phyloP scores from a whole-genome alignment of 2,797 vertebrate genomes.

The Brachyalestes nurse region DNA sequence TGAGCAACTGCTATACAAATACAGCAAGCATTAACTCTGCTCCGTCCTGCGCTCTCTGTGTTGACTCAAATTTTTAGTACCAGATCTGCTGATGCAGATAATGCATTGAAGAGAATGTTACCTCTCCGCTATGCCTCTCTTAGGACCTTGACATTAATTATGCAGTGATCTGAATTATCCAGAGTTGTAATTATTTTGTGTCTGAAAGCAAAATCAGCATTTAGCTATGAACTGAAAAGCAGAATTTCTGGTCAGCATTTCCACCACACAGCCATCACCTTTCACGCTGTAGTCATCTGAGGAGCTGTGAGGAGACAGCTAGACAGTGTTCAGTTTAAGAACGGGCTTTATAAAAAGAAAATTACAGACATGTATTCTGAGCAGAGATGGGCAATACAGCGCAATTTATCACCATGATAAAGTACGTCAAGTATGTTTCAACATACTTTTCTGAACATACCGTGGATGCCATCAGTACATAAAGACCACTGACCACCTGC shows the following conservation, averaged over 20 bases:
- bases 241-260: constrained; percentile 37
- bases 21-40: background rate
- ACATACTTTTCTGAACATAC: no score
- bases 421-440: no score
- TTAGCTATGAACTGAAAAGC: constrained; percentile 43
- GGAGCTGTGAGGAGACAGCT: background rate
- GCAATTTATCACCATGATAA: no score
- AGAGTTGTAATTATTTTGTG: constrained; percentile 57
- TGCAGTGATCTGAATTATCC: constrained; percentile 53
- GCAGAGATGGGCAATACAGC: background rate
- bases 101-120: constrained; percentile 48
- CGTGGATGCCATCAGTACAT: no score
- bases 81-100: constrained; percentile 62
- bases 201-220: constrained; percentile 56
- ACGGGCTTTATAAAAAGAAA: constrained; percentile 1
- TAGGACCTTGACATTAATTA: constrained; percentile 60
- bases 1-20: background rate
- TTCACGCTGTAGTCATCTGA: background rate
- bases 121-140: constrained; percentile 48
- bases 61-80: constrained; percentile 53
- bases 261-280: constrained; percentile 16
- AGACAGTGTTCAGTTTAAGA: background rate
- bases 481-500: no score
- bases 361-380: background rate
- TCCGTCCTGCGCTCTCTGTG: constrained; percentile 21